These are phyloP conservation scores for Quadroppia sp. DNA, from an alignment of 2,888 invertebrate genomes.

Conservation along the genomic window DNA sequence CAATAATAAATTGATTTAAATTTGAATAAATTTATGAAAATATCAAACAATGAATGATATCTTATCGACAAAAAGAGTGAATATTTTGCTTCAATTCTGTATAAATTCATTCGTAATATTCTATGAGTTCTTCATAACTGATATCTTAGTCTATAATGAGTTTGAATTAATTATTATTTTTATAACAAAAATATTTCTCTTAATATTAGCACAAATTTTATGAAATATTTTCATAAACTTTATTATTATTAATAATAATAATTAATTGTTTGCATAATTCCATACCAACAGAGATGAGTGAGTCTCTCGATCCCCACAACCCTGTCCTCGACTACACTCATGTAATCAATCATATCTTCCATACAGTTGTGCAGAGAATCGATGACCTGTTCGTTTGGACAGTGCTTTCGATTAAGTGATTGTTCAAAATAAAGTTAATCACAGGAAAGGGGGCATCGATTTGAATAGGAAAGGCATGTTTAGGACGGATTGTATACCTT, in stretches of 20 bases:
- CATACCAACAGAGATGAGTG: conserved; percentile 28
- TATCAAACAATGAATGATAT: too few relatives aligned
- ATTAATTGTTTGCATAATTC: neutral
- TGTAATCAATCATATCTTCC: conserved; percentile 32
- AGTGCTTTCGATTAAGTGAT: neutral
- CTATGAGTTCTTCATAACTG: too few relatives aligned
- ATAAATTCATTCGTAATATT: too few relatives aligned
- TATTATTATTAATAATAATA: neutral
- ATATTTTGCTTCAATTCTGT: too few relatives aligned
- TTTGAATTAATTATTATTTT: too few relatives aligned
- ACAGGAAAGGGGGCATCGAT: neutral
- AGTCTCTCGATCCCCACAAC: conserved; percentile 3
- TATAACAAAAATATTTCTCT: too few relatives aligned
- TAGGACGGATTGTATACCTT: neutral
- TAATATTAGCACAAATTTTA: too few relatives aligned
- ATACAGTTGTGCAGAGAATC: conserved; percentile 22
- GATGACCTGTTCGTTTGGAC: conserved; percentile 4
- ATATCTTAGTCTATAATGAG: too few relatives aligned
- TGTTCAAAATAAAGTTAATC: neutral
- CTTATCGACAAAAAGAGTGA: too few relatives aligned
- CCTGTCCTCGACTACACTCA: conserved; percentile 1
- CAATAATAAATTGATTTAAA: neutral
- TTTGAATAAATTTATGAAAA: neutral
- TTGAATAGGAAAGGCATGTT: neutral
- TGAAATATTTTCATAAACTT: too few relatives aligned